A percentile compares a stretch with the other conserved stretches of the same genome.
phyloP scores from a whole-genome alignment of 1,140 invertebrate genomes.

The Drosophila sechellia region DNA sequence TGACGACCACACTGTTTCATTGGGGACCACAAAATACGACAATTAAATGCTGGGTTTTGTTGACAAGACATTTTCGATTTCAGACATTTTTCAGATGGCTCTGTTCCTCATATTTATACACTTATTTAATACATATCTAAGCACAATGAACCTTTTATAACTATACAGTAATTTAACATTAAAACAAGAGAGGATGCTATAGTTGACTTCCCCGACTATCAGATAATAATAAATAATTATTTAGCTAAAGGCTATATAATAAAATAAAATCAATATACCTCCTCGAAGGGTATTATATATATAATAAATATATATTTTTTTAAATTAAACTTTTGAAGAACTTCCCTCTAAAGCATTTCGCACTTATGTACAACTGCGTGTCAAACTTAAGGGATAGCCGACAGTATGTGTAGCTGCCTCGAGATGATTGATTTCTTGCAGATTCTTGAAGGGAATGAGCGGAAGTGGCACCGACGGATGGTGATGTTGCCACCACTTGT shows the following conservation, averaged over 20 bases:
- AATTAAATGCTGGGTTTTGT: slow-evolving; percentile 11
- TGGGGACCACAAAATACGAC: slow-evolving; percentile 24
- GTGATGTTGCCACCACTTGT: slow-evolving; percentile 52
- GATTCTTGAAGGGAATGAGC: slow-evolving; percentile 53
- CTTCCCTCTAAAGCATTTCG: background rate
- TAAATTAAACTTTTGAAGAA: background rate
- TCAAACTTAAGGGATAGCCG: background rate
- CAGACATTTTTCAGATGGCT: background rate
- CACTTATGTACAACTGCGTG: background rate
- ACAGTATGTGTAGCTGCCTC: slow-evolving; percentile 3
- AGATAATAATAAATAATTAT: too few species aligned
- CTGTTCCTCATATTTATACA: background rate
- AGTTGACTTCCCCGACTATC: too few species aligned
- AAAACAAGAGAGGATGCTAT: too few species aligned
- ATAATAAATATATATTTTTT: background rate
- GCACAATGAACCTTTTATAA: too few species aligned
- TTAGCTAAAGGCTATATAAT: too few species aligned
- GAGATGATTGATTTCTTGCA: slow-evolving; percentile 58
- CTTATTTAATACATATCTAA: too few species aligned
- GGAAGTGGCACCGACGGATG: slow-evolving; percentile 61
- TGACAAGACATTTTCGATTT: slow-evolving; percentile 15
- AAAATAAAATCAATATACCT: too few species aligned
- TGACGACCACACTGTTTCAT: slow-evolving; percentile 36
- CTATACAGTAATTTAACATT: too few species aligned
- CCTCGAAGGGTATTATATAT: too few species aligned